Base-by-base conservation (phyloP, 2,888 invertebrate genomes). In the Corbicula japonica region DNA sequence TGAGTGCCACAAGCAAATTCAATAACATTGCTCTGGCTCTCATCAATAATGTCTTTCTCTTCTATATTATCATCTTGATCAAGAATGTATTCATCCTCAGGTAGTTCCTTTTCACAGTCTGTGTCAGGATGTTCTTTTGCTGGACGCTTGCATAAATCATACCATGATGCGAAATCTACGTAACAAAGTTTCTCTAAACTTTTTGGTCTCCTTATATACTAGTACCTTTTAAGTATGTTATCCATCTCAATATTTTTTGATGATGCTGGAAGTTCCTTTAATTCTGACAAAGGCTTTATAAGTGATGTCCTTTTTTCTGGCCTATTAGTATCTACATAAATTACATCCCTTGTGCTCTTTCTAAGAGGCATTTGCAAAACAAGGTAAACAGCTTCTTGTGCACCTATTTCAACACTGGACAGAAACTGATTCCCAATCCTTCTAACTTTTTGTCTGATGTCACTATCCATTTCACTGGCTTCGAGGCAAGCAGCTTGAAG, bases 361-460 rank as follows among this genome's bases (percentile, higher is more conserved):
- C 75, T 18, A 18, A 83, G 38, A 35, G 80, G 80, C 69, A 83
- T 70, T 65, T 80, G 85, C 1, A 85, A 54, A 12, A 80, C 34
- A n/a, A 83, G 34, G 60, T 82, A 82, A 15, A 58, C 83, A 30
- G 88, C 87, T 76, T 90, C 89, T 70, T 88, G 88, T 0, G 88
- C 87, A 54, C 81, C n/a, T n/a, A n/a, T n/a, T n/a, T n/a, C n/a
- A n/a, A n/a, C n/a, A n/a, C n/a, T n/a, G n/a, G n/a, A n/a, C n/a
- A n/a, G n/a, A n/a, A n/a, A n/a, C n/a, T n/a, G n/a, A n/a, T n/a
- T n/a, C n/a, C n/a, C n/a, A n/a, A 71, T 48, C 26, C 50, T 23
- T 8, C 76, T 46, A 21, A 80, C 65, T 50, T 80, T 75, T 38
- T 71, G 60, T 26, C 62, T 50, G 1, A 80, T 38, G 63, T 62